A percentile compares a stretch with the other conserved stretches of the same genome.
phyloP scores from a whole-genome alignment of 2,797 vertebrate genomes.

The Pantherophis alleghaniensis region DNA sequence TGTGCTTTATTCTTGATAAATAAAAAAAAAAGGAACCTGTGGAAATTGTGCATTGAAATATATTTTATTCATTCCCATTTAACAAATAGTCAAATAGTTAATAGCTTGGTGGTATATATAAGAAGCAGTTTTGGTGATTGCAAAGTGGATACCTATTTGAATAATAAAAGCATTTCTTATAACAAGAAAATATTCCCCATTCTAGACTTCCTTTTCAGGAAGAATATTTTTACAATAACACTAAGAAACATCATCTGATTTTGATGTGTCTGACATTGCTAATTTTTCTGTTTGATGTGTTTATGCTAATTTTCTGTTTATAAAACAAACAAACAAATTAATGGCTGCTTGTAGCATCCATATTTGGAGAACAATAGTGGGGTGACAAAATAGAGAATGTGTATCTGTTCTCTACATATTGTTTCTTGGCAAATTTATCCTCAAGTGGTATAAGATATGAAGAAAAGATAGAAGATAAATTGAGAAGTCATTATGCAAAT shows the following conservation, averaged over 20 bases:
- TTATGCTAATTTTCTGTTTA: not conserved
- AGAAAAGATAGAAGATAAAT: not conserved
- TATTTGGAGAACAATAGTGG: not conserved
- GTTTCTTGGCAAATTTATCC: not conserved
- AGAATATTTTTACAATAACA: not conserved
- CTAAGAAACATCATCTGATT: not conserved
- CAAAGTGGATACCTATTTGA: not conserved
- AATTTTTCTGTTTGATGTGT: not conserved
- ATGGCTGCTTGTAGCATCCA: not conserved
- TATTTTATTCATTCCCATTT: not conserved
- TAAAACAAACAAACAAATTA: not conserved
- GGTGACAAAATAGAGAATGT: not conserved
- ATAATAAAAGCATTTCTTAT: not conserved
- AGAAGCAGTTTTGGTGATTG: not conserved
- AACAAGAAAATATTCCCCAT: not conserved
- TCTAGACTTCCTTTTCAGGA: not conserved
- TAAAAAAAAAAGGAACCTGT: not conserved
- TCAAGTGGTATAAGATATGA: not conserved
- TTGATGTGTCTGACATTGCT: not conserved
- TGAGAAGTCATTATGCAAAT: not conserved
- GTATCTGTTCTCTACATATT: not conserved
- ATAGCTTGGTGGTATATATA: not conserved
- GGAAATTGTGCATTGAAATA: not conserved
- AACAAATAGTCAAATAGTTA: not conserved
- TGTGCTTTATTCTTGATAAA: not conserved